Percentiles rank a stretch among this genome's conserved stretches.
Conservation (phyloP, 2,797 vertebrate genomes). For the Rhinophrynus dorsalis region DNA sequence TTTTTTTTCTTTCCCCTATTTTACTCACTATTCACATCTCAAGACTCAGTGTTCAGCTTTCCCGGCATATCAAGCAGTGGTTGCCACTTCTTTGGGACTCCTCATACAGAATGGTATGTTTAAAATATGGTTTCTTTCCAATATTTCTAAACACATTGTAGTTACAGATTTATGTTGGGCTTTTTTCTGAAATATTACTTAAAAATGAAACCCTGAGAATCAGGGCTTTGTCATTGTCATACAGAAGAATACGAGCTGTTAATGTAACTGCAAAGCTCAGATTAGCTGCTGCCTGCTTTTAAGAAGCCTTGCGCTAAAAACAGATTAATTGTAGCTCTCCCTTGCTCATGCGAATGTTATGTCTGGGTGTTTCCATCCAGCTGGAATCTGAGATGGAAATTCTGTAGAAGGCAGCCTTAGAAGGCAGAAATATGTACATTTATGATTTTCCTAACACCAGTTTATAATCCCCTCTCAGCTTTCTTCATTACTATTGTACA, state of each 20-base stretch:
- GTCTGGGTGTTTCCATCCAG: slow-evolving; percentile 48
- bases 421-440: slow-evolving; percentile 41
- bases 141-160: slow-evolving; percentile 1
- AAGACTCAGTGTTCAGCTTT: slow-evolving; percentile 21
- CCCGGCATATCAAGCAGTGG: slow-evolving; percentile 16
- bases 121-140: slow-evolving; percentile 29
- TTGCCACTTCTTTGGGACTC: slow-evolving; percentile 37
- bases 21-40: background rate
- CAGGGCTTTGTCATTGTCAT: slow-evolving; percentile 5
- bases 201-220: background rate
- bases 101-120: slow-evolving; percentile 50
- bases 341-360: slow-evolving; percentile 43
- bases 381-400: slow-evolving; percentile 48
- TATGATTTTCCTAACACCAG: slow-evolving; percentile 31
- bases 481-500: background rate
- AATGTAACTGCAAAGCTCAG: slow-evolving; percentile 40
- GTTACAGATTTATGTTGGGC: background rate
- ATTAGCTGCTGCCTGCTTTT: slow-evolving; percentile 44
- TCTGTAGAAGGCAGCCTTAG: slow-evolving; percentile 40
- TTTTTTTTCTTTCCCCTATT: slow-evolving; percentile 10
- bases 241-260: slow-evolving; percentile 31
- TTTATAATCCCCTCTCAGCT: slow-evolving; percentile 11
- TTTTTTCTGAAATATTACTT: background rate
- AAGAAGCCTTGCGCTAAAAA: slow-evolving; percentile 48
- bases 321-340: slow-evolving; percentile 46